Conservation (phyloP, 2,888 invertebrate species). For the Drosophila neutralis region DNA sequence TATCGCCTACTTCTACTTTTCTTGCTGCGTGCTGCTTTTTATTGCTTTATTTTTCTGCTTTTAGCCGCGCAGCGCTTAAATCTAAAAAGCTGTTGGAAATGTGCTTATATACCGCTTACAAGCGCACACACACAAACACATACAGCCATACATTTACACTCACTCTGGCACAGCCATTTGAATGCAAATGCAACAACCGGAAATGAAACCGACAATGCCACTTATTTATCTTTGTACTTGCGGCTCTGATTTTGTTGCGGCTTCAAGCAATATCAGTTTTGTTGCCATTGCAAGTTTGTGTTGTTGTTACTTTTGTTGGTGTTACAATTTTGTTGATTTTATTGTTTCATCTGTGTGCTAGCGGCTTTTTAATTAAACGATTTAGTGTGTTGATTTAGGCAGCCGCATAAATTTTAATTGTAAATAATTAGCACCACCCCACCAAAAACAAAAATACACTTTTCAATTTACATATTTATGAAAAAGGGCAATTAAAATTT, state of each 20-base stretch:
- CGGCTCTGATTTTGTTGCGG: constrained; percentile 77
- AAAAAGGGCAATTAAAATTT: constrained; percentile 72
- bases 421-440: constrained; percentile 63
- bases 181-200: constrained; percentile 78
- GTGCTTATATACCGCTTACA: constrained; percentile 78
- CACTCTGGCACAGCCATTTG: constrained; percentile 53
- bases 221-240: constrained; percentile 80
- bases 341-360: constrained; percentile 43
- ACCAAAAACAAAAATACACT: constrained; percentile 30
- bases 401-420: constrained; percentile 72
- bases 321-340: constrained; percentile 28
- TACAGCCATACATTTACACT: constrained; percentile 3
- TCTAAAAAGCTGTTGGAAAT: constrained; percentile 77
- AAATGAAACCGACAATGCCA: constrained; percentile 81
- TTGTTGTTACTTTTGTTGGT: constrained; percentile 9
- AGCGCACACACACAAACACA: constrained; percentile 18
- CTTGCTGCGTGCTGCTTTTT: constrained; percentile 77
- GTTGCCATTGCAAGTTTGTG: constrained; percentile 28
- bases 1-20: constrained; percentile 40
- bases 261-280: constrained; percentile 58
- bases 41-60: constrained; percentile 77
- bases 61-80: constrained; percentile 72
- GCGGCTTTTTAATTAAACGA: constrained; percentile 74
- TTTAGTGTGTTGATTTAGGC: constrained; percentile 78
- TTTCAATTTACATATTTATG: constrained; percentile 60